Conservation (phyloP, 2,888 invertebrate genomes). For the Plebejus argus region DNA sequence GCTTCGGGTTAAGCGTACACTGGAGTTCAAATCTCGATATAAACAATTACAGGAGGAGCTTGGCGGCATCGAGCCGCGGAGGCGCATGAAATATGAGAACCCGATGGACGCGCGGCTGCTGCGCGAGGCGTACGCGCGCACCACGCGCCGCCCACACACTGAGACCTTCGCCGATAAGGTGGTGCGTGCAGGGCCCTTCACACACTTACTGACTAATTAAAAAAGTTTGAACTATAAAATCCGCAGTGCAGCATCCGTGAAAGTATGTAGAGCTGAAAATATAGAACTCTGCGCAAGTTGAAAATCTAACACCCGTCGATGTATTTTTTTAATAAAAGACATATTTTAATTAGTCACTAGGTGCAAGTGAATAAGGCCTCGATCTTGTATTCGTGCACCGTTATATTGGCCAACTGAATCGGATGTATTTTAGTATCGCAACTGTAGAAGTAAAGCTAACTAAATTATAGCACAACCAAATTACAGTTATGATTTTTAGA, state of each 20-base stretch:
- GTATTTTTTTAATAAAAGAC: constrained; percentile 2
- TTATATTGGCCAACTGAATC: not conserved
- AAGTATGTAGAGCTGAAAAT: not conserved
- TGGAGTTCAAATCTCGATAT: too few species aligned
- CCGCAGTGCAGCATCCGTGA: too few species aligned
- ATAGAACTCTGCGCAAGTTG: too few species aligned
- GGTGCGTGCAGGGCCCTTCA: constrained; percentile 47
- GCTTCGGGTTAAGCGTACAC: too few species aligned
- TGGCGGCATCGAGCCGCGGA: constrained; percentile 79
- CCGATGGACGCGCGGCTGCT: constrained; percentile 69
- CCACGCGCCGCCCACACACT: constrained; percentile 68
- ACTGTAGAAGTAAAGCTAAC: not conserved
- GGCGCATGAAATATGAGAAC: constrained; percentile 72
- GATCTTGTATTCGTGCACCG: constrained; percentile 17
- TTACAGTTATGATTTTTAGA: not conserved
- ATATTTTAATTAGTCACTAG: constrained; percentile 13
- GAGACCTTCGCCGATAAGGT: constrained; percentile 77
- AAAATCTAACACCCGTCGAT: too few species aligned
- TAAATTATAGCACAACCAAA: not conserved
- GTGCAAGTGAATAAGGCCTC: constrained; percentile 16
- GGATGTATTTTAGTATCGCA: not conserved
- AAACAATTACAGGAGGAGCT: constrained; percentile 77
- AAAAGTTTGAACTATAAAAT: not conserved
- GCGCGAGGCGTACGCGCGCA: constrained; percentile 73
- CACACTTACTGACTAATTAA: constrained; percentile 11